A percentile compares a stretch with the other conserved stretches of the same genome.
These are phyloP conservation scores for Cosmia trapezina DNA, from an alignment of 2,888 invertebrate species.

Conservation along the genomic window DNA sequence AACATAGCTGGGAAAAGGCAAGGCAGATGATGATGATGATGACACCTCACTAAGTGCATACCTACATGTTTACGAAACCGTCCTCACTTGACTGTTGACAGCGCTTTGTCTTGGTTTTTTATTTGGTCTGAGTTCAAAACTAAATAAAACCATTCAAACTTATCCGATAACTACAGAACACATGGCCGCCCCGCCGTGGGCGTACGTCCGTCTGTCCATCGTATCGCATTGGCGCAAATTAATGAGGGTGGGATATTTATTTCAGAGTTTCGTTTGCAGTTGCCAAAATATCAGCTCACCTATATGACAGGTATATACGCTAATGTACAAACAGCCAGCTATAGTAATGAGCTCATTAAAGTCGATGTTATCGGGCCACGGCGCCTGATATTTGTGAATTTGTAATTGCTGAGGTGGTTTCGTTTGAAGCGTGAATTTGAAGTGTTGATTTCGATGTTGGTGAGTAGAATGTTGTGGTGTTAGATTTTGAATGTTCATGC, in stretches of 20 bases:
- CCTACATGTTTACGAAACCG: too few relatives aligned
- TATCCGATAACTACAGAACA: conserved; percentile 45
- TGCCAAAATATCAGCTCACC: conserved; percentile 80
- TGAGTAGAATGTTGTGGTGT: background rate
- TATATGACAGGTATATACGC: conserved; percentile 65
- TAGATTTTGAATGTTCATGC: background rate
- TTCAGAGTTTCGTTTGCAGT: conserved; percentile 82
- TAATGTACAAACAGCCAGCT: conserved; percentile 71
- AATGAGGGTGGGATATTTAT: conserved; percentile 89
- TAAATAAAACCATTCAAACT: background rate
- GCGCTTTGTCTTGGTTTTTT: too few relatives aligned
- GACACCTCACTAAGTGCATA: too few relatives aligned
- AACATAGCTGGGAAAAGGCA: too few relatives aligned
- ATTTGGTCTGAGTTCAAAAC: background rate
- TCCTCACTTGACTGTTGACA: too few relatives aligned
- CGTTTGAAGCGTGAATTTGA: conserved; percentile 5
- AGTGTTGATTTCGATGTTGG: background rate
- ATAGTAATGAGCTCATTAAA: conserved; percentile 81
- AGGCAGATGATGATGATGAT: too few relatives aligned
- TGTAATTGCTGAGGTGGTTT: conserved; percentile 31
- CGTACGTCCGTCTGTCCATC: conserved; percentile 80
- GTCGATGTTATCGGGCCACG: conserved; percentile 60
- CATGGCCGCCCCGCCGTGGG: conserved; percentile 72
- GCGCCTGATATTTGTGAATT: conserved; percentile 32
- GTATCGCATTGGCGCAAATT: conserved; percentile 89